phyloP scores from a whole-genome alignment of 2,113 vertebrate species.

The Triplophysa siluroides region DNA sequence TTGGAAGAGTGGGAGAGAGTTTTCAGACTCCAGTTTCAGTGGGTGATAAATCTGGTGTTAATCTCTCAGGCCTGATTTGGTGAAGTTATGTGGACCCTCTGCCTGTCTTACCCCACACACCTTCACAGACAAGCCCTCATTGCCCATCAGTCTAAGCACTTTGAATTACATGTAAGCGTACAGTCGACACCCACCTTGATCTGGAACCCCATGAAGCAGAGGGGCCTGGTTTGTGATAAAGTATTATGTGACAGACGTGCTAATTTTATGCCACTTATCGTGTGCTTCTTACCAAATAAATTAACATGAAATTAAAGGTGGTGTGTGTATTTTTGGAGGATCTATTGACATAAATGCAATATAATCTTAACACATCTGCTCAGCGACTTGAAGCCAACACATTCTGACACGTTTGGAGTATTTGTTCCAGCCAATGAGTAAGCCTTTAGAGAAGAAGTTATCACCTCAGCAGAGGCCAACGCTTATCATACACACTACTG shows the following conservation, averaged over 20 bases:
- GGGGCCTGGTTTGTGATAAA: too few species aligned
- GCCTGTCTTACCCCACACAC: constrained; percentile 46
- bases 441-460: constrained; percentile 14
- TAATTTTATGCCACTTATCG: too few species aligned
- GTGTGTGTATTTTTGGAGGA: too few species aligned
- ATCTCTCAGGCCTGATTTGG: constrained; percentile 69
- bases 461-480: constrained; percentile 19
- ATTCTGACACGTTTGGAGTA: constrained; percentile 47
- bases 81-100: constrained; percentile 62
- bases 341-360: too few species aligned
- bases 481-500: constrained; percentile 25
- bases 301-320: too few species aligned
- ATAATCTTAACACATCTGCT: constrained; percentile 24
- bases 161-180: not conserved
- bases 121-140: constrained; percentile 62
- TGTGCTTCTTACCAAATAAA: too few species aligned
- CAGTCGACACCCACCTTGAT: not conserved
- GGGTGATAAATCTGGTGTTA: constrained; percentile 75
- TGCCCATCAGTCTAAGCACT: constrained; percentile 52
- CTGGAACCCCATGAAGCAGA: too few species aligned
- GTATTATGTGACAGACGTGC: too few species aligned
- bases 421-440: constrained; percentile 13
- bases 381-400: constrained; percentile 23
- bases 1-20: constrained; percentile 37
- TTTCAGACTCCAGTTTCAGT: constrained; percentile 66